Evolutionary conservation across 2,888 invertebrate genomes (phyloP).

Genomic region (Oxyteleia sp.): DNA sequence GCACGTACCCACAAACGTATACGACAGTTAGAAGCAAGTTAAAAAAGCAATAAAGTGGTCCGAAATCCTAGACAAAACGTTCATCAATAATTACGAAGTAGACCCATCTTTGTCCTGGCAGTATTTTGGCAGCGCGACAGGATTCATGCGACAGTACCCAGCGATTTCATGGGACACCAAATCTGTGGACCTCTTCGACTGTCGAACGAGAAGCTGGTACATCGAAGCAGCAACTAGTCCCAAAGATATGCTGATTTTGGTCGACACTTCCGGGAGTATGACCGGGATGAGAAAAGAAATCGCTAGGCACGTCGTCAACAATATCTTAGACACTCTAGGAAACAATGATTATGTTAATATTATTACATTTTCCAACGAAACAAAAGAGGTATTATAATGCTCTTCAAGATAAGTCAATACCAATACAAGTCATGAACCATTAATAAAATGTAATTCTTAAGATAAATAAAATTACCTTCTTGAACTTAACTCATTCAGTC

Average conservation of each 20-base stretch:
- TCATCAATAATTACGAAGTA: constrained; percentile 88
- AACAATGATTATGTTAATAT: constrained; percentile 99
- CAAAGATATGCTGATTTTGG: constrained; percentile 96
- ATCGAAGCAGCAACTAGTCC: constrained; percentile 99
- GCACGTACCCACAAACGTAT: constrained; percentile 99
- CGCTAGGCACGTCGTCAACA: constrained; percentile 94
- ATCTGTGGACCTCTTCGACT: constrained; percentile 96
- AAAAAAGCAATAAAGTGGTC: constrained; percentile 98
- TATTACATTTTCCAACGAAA: constrained; percentile 95
- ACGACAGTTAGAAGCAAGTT: constrained; percentile 95
- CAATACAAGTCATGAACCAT: too few species aligned
- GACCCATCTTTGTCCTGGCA: constrained; percentile 95
- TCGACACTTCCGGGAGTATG: constrained; percentile 97
- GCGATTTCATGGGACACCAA: constrained; percentile 91
- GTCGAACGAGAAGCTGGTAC: constrained; percentile 97
- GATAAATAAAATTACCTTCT: too few species aligned
- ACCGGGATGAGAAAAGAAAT: constrained; percentile 96
- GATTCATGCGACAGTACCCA: constrained; percentile 99
- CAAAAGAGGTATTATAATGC: constrained; percentile 89
- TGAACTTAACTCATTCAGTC: too few species aligned
- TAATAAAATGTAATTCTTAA: too few species aligned
- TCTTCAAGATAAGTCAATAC: too few species aligned
- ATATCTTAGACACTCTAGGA: constrained; percentile 97
- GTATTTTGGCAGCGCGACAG: constrained; percentile 98
- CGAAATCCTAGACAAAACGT: constrained; percentile 95